These are phyloP conservation scores for Forpus xanthops DNA, from an alignment of 2,797 vertebrate genomes.

Conservation along the genomic window DNA sequence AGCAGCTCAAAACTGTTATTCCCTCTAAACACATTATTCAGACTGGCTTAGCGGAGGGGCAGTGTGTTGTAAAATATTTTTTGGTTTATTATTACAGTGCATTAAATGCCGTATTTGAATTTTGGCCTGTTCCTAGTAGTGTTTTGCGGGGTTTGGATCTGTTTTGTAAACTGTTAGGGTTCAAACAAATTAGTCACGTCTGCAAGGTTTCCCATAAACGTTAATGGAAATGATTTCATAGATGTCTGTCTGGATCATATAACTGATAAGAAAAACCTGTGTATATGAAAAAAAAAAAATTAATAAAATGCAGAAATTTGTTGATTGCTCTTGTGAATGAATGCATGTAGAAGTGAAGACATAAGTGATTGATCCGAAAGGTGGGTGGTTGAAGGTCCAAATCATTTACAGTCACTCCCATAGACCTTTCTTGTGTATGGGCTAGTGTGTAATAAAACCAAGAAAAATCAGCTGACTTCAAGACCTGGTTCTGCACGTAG, in stretches of 20 bases:
- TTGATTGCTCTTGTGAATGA: conserved; percentile 73
- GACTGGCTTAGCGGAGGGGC: conserved; percentile 31
- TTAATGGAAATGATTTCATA: conserved; percentile 7
- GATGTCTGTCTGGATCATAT: conserved; percentile 53
- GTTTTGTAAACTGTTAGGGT: conserved; percentile 71
- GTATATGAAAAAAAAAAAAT: conserved; percentile 61
- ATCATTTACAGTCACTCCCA: conserved; percentile 37
- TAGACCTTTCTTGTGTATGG: conserved; percentile 68
- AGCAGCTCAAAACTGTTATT: conserved; percentile 19
- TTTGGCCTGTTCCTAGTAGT: conserved; percentile 63
- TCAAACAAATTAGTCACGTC: conserved; percentile 73
- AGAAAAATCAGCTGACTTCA: background rate
- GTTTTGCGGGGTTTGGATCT: conserved; percentile 44
- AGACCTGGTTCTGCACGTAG: background rate
- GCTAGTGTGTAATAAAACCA: background rate
- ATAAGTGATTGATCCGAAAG: conserved; percentile 33
- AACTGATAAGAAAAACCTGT: conserved; percentile 59
- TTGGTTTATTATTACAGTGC: conserved; percentile 28
- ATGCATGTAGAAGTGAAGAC: background rate
- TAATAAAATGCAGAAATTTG: conserved; percentile 76
- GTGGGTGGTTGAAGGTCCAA: conserved; percentile 41
- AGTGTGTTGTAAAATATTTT: background rate
- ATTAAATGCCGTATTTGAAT: conserved; percentile 51
- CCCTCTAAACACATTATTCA: conserved; percentile 17
- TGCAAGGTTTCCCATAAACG: conserved; percentile 70